Percentiles rank a stretch among this genome's conserved stretches.
phyloP scores from a whole-genome alignment of 1,140 invertebrate species.

The Branchinecta lynchi region DNA sequence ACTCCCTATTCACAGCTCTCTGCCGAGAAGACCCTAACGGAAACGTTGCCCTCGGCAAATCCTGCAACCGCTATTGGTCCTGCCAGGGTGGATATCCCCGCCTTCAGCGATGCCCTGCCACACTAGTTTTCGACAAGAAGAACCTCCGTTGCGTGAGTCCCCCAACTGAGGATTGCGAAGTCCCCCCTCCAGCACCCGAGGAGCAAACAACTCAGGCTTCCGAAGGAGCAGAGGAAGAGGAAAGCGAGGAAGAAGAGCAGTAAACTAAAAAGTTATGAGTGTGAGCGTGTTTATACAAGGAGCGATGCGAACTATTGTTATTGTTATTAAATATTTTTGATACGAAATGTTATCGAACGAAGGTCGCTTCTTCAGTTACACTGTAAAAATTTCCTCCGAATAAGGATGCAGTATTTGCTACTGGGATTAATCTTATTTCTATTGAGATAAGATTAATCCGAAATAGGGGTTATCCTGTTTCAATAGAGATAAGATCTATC shows the following conservation, averaged over 20 bases:
- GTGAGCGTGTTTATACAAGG: no score
- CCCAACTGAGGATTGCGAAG: conserved; percentile 68
- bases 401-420: no score
- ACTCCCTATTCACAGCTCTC: conserved; percentile 42
- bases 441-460: no score
- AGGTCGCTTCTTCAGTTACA: no score
- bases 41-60: conserved; percentile 58
- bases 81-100: conserved; percentile 82
- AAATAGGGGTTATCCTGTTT: no score
- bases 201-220: conserved; percentile 55
- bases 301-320: no score
- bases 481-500: no score
- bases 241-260: conserved; percentile 17
- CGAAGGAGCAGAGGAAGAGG: conserved; percentile 37
- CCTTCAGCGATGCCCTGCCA: conserved; percentile 71
- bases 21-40: conserved; percentile 76
- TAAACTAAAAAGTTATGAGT: background rate
- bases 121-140: conserved; percentile 70
- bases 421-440: no score
- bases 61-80: conserved; percentile 82
- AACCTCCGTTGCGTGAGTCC: conserved; percentile 69
- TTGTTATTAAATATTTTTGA: no score
- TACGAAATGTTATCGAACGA: background rate
- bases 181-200: conserved; percentile 23
- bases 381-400: no score